Evolutionary conservation across 2,888 invertebrate species (phyloP), one percentile per base, ranked within the genome.

Genomic region (Heliconius charithonia): DNA sequence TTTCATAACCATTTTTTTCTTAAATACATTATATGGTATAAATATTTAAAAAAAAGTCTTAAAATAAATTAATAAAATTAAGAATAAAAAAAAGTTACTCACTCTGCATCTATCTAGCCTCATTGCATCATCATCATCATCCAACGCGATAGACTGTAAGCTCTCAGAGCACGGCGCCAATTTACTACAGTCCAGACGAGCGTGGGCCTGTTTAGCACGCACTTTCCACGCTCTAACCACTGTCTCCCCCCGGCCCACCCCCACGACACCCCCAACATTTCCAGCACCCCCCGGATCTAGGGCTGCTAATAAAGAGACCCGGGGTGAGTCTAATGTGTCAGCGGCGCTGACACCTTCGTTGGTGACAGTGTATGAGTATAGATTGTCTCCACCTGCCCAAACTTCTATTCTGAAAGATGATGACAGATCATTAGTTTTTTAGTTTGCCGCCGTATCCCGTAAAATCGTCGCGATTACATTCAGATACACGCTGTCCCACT

Each of bases 141-240:
- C 99, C 82, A 98, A 97, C 66, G 98, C 97, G 85, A 98, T 98
- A 56, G 98, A 98, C 91, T 98, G 98, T 76, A 98, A 95, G 85
- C 98, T 98, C 91, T 98, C 99, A 22, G 98, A 98, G 90, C 98
- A 98, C 0, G 99, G 99, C 83, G 97, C 97, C 85, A 99, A 95
- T 92, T 98, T 98, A 67, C 97, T 98, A 93, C 98, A 98, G 92
- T 99, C 99, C 78, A 99, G 94, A 84, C 97, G 97, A 82, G 97
- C 97, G 4, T 97, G 93, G 82, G 98, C 97, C 76, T 94, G 93
- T 81, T 97, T 96, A 0, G 95, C 95, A 3, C 93, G 92, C 1
- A 96, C 96, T 85, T 97, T 97, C 98, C 98, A 99, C 87, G 98
- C 98, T 91, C 98, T 98, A 22, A 99, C 97, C 83, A 97, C 96